phyloP scores from a whole-genome alignment of 2,888 invertebrate species.

The Cataglyphis albicans region DNA sequence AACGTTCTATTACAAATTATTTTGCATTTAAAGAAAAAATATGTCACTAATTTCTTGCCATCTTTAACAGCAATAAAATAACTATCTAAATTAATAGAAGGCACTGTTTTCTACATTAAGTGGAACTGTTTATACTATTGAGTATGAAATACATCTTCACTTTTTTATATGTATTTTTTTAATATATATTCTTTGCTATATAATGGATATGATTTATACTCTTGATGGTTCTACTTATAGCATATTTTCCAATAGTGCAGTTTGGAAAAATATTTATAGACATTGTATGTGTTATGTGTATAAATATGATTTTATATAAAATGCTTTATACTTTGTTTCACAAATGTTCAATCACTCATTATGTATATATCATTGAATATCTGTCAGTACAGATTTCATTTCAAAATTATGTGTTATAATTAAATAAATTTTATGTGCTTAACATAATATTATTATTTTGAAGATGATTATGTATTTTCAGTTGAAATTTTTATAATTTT shows the following conservation, averaged over 20 bases:
- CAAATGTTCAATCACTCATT: not conserved
- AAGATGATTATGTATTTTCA: too few relatives aligned
- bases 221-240: not conserved
- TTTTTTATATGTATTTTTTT: not conserved
- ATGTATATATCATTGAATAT: not conserved
- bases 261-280: not conserved
- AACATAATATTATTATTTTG: too few relatives aligned
- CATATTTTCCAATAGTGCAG: not conserved
- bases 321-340: not conserved
- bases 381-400: not conserved
- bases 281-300: not conserved
- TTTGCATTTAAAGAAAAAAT: not conserved
- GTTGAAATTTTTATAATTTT: too few relatives aligned
- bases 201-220: not conserved
- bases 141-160: not conserved
- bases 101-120: not conserved
- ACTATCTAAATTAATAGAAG: not conserved
- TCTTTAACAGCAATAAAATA: not conserved
- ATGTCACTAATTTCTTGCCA: not conserved
- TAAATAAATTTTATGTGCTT: not conserved
- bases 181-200: not conserved
- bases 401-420: not conserved
- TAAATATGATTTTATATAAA: not conserved
- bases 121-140: not conserved
- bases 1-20: not conserved